phyloP scores from a whole-genome alignment of 2,888 invertebrate species.

The Bombylius discolor region DNA sequence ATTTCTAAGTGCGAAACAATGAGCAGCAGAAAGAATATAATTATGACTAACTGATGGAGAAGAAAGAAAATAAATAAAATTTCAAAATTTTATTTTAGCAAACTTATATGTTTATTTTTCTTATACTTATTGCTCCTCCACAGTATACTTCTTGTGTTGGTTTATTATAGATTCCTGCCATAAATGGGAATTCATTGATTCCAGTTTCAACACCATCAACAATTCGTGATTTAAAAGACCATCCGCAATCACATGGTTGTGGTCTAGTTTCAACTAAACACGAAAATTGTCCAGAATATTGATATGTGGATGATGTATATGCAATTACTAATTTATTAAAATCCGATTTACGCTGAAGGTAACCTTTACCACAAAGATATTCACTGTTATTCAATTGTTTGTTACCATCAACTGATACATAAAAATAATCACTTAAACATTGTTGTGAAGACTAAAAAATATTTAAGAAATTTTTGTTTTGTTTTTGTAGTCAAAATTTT shows the following conservation, averaged over 20 bases:
- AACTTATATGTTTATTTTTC: constrained; percentile 11
- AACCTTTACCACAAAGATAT: constrained; percentile 26
- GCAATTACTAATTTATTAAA: constrained; percentile 24
- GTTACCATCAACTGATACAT: constrained; percentile 27
- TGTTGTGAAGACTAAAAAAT: neutral
- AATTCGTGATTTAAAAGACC: constrained; percentile 33
- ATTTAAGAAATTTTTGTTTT: too few relatives aligned
- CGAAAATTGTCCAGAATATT: constrained; percentile 13
- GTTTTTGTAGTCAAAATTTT: too few relatives aligned
- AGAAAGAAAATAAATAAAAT: neutral
- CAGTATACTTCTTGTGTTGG: constrained; percentile 31
- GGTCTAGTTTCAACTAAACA: constrained; percentile 18
- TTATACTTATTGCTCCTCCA: constrained; percentile 42
- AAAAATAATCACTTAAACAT: constrained; percentile 28
- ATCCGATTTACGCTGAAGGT: constrained; percentile 17
- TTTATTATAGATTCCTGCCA: constrained; percentile 40
- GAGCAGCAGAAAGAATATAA: constrained; percentile 42
- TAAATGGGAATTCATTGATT: constrained; percentile 47
- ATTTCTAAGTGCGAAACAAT: constrained; percentile 29
- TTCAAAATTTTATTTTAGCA: too few relatives aligned
- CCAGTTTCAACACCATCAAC: constrained; percentile 43
- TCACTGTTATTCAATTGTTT: constrained; percentile 21
- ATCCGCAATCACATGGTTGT: constrained; percentile 29
- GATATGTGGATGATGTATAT: constrained; percentile 21
- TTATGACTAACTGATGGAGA: constrained; percentile 26